Evolutionary conservation across 1,140 invertebrate species (phyloP).

Genomic region (Halesus radiatus): DNA sequence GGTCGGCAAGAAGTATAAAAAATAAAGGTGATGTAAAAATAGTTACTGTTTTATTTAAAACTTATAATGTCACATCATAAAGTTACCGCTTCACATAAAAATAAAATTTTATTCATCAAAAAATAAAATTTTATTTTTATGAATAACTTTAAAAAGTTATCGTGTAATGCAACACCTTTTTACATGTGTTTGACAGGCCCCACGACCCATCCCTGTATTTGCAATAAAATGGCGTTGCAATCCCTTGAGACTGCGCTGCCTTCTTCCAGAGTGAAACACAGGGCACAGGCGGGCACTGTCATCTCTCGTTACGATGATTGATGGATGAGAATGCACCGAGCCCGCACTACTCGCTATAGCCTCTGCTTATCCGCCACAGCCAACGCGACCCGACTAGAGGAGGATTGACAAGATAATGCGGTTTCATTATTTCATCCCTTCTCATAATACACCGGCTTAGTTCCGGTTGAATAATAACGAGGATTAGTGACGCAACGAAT

Average conservation of each 20-base stretch:
- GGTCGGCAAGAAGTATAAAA: no score
- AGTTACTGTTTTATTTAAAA: no score
- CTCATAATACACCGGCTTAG: neutral
- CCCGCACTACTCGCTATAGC: neutral
- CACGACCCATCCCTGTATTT: neutral
- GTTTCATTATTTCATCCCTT: neutral
- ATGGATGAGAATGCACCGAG: conserved; percentile 35
- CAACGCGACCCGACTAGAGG: no score
- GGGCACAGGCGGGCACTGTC: conserved; percentile 35
- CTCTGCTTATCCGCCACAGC: no score
- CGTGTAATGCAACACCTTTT: neutral
- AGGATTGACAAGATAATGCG: conserved; percentile 41
- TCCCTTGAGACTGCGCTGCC: conserved; percentile 1
- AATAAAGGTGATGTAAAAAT: no score
- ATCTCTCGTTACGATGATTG: conserved; percentile 43
- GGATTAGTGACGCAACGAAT: no score
- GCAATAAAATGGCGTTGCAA: conserved; percentile 14
- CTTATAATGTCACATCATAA: no score
- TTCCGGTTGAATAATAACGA: conserved; percentile 24
- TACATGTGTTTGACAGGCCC: neutral
- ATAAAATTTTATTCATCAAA: no score
- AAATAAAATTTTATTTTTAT: no score
- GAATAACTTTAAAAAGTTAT: no score
- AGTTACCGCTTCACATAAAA: no score
- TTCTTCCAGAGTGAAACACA: neutral